Conservation (phyloP, 2,113 vertebrate genomes). For the Rhinopithecus roxellana region DNA sequence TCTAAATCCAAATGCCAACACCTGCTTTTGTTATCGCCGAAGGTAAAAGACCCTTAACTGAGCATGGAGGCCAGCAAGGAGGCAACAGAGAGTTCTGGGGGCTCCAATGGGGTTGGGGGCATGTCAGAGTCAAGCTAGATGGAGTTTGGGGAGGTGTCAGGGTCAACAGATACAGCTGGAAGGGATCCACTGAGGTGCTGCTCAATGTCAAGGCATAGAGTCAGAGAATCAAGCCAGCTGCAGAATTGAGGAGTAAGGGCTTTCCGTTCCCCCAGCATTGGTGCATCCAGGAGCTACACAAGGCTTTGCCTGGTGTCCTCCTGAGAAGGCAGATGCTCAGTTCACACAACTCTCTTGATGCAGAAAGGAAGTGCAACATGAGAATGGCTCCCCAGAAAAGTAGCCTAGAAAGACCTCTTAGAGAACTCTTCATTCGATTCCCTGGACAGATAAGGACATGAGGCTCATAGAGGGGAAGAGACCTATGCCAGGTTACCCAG, state of each 20-base stretch:
- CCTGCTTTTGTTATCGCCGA: not conserved
- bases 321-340: not conserved
- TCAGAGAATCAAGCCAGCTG: not conserved
- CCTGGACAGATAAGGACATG: too few species aligned
- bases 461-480: not conserved
- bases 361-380: not conserved
- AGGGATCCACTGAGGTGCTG: fast-evolving
- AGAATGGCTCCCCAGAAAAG: not conserved
- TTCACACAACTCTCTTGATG: not conserved
- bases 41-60: not conserved
- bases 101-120: too few species aligned
- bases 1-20: not conserved
- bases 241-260: not conserved
- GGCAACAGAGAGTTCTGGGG: not conserved
- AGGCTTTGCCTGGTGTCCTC: not conserved
- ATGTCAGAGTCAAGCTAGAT: not conserved
- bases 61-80: not conserved
- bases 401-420: too few species aligned
- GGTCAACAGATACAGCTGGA: not conserved
- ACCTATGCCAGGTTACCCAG: not conserved
- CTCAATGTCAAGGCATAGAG: not conserved
- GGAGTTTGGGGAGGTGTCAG: not conserved
- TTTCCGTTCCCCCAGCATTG: fast-evolving
- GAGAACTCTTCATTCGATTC: not conserved
- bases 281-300: not conserved